phyloP scores from a whole-genome alignment of 2,797 vertebrate genomes.

The Arctocebus calabarensis region DNA sequence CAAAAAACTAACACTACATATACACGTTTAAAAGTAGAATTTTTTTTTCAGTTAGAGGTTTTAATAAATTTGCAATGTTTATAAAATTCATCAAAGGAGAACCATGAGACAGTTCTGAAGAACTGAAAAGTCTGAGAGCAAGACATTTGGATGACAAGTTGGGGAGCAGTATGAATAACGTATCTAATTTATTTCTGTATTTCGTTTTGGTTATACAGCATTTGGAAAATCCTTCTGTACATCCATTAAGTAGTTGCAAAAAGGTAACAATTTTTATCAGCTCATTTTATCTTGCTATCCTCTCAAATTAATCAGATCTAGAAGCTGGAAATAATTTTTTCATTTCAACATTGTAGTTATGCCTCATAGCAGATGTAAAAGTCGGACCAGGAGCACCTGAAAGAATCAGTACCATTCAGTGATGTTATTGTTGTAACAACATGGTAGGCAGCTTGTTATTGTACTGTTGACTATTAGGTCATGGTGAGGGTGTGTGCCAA shows the following conservation, averaged over 20 bases:
- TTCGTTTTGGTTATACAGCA: not conserved
- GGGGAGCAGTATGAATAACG: not conserved
- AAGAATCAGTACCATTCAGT: not conserved
- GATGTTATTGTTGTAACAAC: constrained; percentile 38
- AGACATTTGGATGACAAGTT: not conserved
- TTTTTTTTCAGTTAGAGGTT: not conserved
- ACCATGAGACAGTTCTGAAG: not conserved
- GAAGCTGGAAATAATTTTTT: constrained; percentile 30
- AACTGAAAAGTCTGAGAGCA: not conserved
- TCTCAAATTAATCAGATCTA: constrained; percentile 1
- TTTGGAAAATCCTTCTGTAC: not conserved
- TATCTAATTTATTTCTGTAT: not conserved
- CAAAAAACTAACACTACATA: not conserved
- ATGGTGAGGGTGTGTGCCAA: constrained; percentile 44
- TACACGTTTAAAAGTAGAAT: constrained; percentile 6
- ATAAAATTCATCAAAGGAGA: not conserved
- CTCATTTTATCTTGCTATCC: not conserved
- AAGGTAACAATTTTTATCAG: not conserved
- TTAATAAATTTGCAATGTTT: constrained; percentile 29
- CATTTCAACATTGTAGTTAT: not conserved
- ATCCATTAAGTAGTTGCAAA: not conserved
- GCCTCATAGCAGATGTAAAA: not conserved
- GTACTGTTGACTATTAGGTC: not conserved
- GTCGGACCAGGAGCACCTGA: not conserved
- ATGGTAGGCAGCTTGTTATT: not conserved